Evolutionary conservation across 2,797 vertebrate genomes (phyloP).

Genomic region (Clangula hyemalis): DNA sequence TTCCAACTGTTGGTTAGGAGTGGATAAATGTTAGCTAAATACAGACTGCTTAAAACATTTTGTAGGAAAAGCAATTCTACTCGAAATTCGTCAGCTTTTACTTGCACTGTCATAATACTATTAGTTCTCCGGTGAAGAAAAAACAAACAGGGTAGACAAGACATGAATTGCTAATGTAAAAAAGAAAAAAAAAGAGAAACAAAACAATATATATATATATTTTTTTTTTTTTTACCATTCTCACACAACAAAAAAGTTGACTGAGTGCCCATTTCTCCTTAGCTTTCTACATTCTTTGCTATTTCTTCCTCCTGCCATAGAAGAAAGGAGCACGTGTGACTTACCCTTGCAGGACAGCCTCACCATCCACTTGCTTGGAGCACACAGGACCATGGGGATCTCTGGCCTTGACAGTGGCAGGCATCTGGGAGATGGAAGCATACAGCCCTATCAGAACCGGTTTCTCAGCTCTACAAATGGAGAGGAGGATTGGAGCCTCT

Average conservation of each 20-base stretch:
- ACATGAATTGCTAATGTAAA: conserved; percentile 3
- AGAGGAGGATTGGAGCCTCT: neutral
- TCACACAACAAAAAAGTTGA: neutral
- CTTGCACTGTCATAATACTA: conserved; percentile 69
- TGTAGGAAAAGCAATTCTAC: conserved; percentile 52
- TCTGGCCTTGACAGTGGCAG: neutral
- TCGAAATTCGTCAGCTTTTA: conserved; percentile 57
- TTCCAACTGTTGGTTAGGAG: conserved; percentile 64
- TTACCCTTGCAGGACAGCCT: neutral
- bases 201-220: too few species aligned
- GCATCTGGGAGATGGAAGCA: neutral
- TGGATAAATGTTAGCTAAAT: conserved; percentile 68
- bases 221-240: neutral
- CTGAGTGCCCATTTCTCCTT: neutral
- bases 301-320: neutral
- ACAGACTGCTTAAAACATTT: conserved; percentile 57
- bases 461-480: neutral
- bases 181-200: conserved; percentile 8
- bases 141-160: conserved; percentile 59
- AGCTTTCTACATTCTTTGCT: neutral
- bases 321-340: neutral
- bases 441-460: neutral
- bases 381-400: neutral
- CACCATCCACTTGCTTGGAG: rapidly evolving
- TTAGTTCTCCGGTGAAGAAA: conserved; percentile 56